Conservation (phyloP, 2,797 vertebrate genomes). For the Lacerta viridis region DNA sequence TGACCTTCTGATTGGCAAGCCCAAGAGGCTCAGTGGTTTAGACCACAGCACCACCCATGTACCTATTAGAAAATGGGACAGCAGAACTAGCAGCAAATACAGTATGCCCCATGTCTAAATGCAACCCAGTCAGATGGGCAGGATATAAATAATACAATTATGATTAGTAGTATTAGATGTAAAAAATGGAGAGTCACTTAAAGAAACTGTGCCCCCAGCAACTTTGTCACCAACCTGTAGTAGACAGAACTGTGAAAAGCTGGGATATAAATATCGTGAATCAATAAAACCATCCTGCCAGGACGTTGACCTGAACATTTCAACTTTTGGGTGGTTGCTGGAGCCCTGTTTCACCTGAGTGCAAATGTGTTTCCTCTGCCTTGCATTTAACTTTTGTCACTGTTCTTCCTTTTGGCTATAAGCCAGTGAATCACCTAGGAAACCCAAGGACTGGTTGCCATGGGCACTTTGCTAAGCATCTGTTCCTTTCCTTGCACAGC, state of each 20-base stretch:
- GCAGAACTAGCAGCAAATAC: too few species aligned
- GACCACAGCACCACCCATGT: too few species aligned
- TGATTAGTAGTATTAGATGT: not conserved
- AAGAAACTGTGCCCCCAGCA: not conserved
- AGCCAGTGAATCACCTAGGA: conserved; percentile 76
- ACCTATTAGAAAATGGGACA: too few species aligned
- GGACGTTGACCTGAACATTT: not conserved
- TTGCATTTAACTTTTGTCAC: conserved; percentile 61
- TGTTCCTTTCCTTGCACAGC: conserved; percentile 46
- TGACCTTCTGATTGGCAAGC: too few species aligned
- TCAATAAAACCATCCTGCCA: not conserved
- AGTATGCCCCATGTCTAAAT: too few species aligned
- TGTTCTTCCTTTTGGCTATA: conserved; percentile 46
- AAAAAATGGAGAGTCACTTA: not conserved
- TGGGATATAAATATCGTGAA: not conserved
- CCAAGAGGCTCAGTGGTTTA: too few species aligned
- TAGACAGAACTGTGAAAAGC: not conserved
- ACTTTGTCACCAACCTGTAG: not conserved
- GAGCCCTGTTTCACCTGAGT: conserved; percentile 34
- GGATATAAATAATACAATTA: too few species aligned
- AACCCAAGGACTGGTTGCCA: conserved; percentile 71
- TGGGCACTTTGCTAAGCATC: conserved; percentile 64
- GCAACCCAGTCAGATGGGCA: too few species aligned
- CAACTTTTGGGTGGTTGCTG: not conserved
- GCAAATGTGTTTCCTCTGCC: conserved; percentile 54